Base-by-base conservation (phyloP, 2,888 invertebrate species). In the Myopa testacea region DNA sequence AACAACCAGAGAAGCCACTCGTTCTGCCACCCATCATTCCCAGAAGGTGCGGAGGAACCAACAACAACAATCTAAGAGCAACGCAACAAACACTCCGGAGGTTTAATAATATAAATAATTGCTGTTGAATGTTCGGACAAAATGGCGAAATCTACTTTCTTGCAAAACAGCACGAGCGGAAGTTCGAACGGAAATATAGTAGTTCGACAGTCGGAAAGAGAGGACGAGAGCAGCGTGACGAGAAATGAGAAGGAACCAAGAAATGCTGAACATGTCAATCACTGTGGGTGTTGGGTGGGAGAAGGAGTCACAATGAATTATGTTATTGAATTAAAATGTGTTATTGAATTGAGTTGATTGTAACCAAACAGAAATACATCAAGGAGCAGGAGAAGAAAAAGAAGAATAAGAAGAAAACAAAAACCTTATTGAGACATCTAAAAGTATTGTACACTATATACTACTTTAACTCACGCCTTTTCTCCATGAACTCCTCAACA, bases 41-140 rank as follows among this genome's bases (percentile, higher is more conserved):
- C 19, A 63, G 34, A 62, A 67, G 67, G 73, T 72, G 76, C 73
- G 76, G 73, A 63, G 58, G 37, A 34, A 19, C 63, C 65, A 76
- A 77, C 38, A 75, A 75, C 19, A 73, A 74, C 14, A 75, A 38
- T 1, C 26, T 69, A 52, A n/a, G 62, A 52, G 38, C 40, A 73
- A 58, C 38, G 40, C 40, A 60, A 69, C 3, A 12, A 16, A 65
- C 45, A 78, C 77, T 71, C 77, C 65, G 71, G 72, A 76, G 83
- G 84, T 84, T 84, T 86, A 86, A 86, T 85, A 85, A 86, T 85
- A 86, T 84, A 85, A 86, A 86, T 85, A 86, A 85, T 85, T 85
- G 86, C 84, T 83, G 81, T 84, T 82, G 83, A 84, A 83, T 78
- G 55, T 68, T 62, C n/a, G 60, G 63, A 74, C 75, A 73, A 75